These are phyloP conservation scores for Drosophila lacteicornis DNA, from an alignment of 1,140 invertebrate species.

Conservation along the genomic window DNA sequence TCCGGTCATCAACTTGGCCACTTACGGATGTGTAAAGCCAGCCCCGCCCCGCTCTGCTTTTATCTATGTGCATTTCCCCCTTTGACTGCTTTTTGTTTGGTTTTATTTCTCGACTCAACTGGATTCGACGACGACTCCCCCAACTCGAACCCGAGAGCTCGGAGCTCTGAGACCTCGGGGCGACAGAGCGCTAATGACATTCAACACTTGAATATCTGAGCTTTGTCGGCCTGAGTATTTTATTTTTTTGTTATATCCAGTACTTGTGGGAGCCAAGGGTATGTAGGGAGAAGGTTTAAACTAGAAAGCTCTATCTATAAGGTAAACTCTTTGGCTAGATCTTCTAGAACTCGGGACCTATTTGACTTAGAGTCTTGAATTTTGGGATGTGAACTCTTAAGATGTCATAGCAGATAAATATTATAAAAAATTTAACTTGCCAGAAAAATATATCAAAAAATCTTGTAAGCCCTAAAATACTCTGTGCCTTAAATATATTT, in stretches of 20 bases:
- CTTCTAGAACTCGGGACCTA: background rate
- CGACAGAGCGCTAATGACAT: conserved; percentile 77
- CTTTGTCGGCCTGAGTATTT: conserved; percentile 40
- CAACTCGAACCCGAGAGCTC: conserved; percentile 20
- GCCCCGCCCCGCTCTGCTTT: background rate
- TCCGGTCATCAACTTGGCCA: conserved; percentile 77
- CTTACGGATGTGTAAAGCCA: conserved; percentile 60
- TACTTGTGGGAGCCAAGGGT: background rate
- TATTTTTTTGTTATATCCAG: conserved; percentile 13
- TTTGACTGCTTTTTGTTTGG: conserved; percentile 49
- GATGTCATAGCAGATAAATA: too few species aligned
- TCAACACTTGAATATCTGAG: conserved; percentile 58
- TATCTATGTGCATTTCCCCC: background rate
- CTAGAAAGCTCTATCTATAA: too few species aligned
- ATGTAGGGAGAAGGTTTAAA: background rate
- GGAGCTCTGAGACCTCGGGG: conserved; percentile 54
- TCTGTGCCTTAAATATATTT: background rate
- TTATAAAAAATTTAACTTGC: background rate
- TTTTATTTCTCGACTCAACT: conserved; percentile 57
- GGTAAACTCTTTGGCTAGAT: background rate
- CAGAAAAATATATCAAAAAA: background rate
- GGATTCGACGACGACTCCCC: conserved; percentile 45
- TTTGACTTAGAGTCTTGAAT: background rate
- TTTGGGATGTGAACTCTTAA: background rate
- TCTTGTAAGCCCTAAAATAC: too few species aligned